Percentiles rank a stretch among this genome's conserved stretches.
Conservation (phyloP, 2,113 vertebrate genomes). For the Toxostoma redivivum region DNA sequence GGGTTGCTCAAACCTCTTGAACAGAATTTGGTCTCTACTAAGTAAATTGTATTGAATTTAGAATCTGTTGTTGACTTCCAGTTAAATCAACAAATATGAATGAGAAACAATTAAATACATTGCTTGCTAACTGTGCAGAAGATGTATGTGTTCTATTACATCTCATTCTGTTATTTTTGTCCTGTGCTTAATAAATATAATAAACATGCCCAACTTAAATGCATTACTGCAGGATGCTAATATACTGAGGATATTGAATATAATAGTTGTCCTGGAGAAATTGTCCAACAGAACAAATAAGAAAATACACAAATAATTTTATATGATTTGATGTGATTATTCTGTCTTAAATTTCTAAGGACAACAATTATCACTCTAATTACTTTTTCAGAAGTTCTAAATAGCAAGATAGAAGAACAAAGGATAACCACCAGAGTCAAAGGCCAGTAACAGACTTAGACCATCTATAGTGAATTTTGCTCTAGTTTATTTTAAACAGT, state of each 20-base stretch:
- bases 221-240: slow-evolving; percentile 60
- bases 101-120: slow-evolving; percentile 15
- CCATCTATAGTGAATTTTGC: neutral
- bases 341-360: slow-evolving; percentile 52
- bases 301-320: slow-evolving; percentile 57
- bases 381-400: slow-evolving; percentile 57
- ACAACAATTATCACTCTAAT: slow-evolving; percentile 47
- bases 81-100: slow-evolving; percentile 21
- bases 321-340: slow-evolving; percentile 56
- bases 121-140: neutral
- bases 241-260: slow-evolving; percentile 59
- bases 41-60: slow-evolving; percentile 12
- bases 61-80: neutral
- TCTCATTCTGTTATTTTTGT: slow-evolving; percentile 58
- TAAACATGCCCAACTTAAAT: slow-evolving; percentile 43
- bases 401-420: slow-evolving; percentile 16
- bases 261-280: slow-evolving; percentile 55
- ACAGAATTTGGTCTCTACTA: neutral
- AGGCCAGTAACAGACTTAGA: neutral
- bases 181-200: slow-evolving; percentile 44
- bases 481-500: neutral
- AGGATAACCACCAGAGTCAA: neutral
- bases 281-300: slow-evolving; percentile 47
- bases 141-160: slow-evolving; percentile 19
- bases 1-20: neutral